Conservation (phyloP, 30 jellyfish, hydroid and myxozoan genomes). For the Aurelia coerulea region DNA sequence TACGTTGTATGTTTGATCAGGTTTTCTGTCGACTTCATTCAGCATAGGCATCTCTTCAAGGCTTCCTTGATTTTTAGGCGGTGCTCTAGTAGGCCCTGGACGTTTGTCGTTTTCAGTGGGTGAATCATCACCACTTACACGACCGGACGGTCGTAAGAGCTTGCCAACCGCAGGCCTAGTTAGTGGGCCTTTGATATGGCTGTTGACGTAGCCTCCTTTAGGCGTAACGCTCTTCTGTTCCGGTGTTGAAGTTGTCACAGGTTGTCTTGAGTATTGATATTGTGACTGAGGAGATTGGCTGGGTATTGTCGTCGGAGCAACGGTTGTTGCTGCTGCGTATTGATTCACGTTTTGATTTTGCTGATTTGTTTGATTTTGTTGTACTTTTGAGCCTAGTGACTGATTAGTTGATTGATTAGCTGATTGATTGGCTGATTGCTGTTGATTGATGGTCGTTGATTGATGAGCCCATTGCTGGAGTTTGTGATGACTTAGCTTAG, state of each 20-base stretch:
- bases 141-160: constrained; percentile 5
- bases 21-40: constrained; percentile 1
- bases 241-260: constrained; percentile 38
- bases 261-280: constrained; percentile 23
- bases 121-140: neutral
- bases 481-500: constrained; percentile 17
- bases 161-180: constrained; percentile 60
- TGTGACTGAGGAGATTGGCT: constrained; percentile 1
- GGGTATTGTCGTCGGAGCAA: constrained; percentile 22
- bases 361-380: neutral
- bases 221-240: constrained; percentile 65
- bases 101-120: constrained; percentile 2
- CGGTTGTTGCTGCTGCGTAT: constrained; percentile 24
- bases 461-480: neutral
- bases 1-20: constrained; percentile 23
- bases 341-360: neutral
- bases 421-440: neutral
- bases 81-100: constrained; percentile 18
- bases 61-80: constrained; percentile 20
- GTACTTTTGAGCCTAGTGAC: no score
- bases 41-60: constrained; percentile 44
- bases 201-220: constrained; percentile 18
- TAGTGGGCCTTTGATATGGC: constrained; percentile 60
- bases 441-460: neutral
- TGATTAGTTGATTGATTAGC: neutral